Evolutionary conservation across 1,140 invertebrate genomes (phyloP).

Genomic region (Druon quercuslanigerum): DNA sequence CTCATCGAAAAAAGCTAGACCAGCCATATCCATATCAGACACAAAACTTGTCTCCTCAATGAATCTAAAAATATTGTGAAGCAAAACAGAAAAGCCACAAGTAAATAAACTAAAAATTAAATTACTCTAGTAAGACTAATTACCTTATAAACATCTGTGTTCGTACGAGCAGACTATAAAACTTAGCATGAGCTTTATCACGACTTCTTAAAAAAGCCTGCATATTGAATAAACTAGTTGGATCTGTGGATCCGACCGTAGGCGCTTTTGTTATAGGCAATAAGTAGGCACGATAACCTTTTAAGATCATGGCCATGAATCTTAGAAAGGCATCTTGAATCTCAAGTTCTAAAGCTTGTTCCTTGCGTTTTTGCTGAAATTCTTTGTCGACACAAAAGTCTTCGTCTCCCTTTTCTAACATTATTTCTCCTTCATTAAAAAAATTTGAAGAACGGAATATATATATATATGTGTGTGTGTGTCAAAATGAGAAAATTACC

Average conservation of each 20-base stretch:
- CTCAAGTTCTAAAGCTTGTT: conserved; percentile 90
- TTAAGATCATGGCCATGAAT: conserved; percentile 95
- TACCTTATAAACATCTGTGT: conserved; percentile 96
- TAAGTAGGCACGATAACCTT: conserved; percentile 93
- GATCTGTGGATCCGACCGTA: conserved; percentile 94
- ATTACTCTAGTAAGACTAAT: conserved; percentile 21
- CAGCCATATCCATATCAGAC: conserved; percentile 92
- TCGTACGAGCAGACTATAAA: conserved; percentile 91
- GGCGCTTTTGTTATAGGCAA: conserved; percentile 97
- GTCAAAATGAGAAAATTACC: conserved; percentile 34
- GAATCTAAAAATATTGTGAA: conserved; percentile 79
- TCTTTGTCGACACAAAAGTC: conserved; percentile 81
- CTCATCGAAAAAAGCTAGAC: conserved; percentile 98
- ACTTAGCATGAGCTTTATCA: conserved; percentile 92
- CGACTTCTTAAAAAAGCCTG: conserved; percentile 84
- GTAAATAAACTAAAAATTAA: conserved; percentile 15
- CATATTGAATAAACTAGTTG: conserved; percentile 95
- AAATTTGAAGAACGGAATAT: conserved; percentile 15
- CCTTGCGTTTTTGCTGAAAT: conserved; percentile 83
- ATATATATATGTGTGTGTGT: background rate
- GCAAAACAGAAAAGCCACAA: background rate
- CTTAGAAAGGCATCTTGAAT: conserved; percentile 98
- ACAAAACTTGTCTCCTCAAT: conserved; percentile 99
- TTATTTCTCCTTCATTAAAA: background rate
- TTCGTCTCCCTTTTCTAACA: conserved; percentile 58